phyloP scores from a whole-genome alignment of 1,140 invertebrate genomes.

The Papilio polytes region DNA sequence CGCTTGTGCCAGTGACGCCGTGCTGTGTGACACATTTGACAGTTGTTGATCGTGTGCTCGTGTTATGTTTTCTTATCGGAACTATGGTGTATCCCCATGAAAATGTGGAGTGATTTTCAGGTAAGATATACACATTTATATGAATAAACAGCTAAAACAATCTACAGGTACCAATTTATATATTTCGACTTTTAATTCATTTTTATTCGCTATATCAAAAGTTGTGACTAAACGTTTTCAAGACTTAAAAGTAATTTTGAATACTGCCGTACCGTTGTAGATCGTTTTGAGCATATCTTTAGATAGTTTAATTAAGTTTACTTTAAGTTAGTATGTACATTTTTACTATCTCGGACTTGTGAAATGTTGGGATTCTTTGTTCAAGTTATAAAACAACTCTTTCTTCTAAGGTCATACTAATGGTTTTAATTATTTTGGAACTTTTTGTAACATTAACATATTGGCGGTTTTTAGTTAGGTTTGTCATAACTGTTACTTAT shows the following conservation, averaged over 20 bases:
- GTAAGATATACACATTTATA: slow-evolving; percentile 54
- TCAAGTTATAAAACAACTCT: background rate
- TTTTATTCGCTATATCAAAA: slow-evolving; percentile 23
- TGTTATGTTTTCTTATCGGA: slow-evolving; percentile 82
- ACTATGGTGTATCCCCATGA: slow-evolving; percentile 83
- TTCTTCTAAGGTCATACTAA: background rate
- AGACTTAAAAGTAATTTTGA: slow-evolving; percentile 1
- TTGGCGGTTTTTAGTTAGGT: background rate
- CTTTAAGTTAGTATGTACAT: background rate
- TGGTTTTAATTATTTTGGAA: background rate
- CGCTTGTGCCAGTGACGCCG: slow-evolving; percentile 73
- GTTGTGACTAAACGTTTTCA: slow-evolving; percentile 18
- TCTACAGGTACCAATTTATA: background rate
- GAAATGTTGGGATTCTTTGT: slow-evolving; percentile 30
- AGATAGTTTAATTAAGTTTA: slow-evolving; percentile 9
- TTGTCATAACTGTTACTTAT: background rate
- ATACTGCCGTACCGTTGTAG: background rate
- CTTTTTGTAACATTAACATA: slow-evolving; percentile 6
- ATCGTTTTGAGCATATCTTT: background rate
- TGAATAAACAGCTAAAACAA: background rate
- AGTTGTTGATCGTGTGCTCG: slow-evolving; percentile 80
- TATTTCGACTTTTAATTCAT: slow-evolving; percentile 37
- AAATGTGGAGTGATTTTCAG: slow-evolving; percentile 84
- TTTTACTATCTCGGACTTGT: background rate
- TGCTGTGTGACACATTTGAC: slow-evolving; percentile 79